Percentiles rank a stretch among this genome's conserved stretches.
Conservation (phyloP, 1,140 invertebrate genomes). For the Parapsyche elsis region DNA sequence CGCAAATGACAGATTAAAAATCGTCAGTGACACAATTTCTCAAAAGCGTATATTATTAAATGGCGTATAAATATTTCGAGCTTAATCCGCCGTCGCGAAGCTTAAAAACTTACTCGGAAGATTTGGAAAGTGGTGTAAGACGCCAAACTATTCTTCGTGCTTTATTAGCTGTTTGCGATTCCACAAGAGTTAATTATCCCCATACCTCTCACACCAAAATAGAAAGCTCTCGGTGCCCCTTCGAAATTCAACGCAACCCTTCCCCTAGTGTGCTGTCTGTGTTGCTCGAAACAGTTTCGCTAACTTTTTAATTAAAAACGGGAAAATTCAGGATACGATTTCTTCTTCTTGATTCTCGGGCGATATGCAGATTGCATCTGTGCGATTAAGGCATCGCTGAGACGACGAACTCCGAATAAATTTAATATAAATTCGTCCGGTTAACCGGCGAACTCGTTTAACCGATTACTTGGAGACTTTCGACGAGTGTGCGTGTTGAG, state of each 20-base stretch:
- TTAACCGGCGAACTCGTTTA: neutral
- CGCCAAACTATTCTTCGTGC: slow-evolving; percentile 40
- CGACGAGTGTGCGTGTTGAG: neutral
- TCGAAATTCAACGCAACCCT: neutral
- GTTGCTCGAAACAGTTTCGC: neutral
- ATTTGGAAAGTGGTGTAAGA: slow-evolving; percentile 9
- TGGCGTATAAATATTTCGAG: too few species aligned
- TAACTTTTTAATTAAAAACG: slow-evolving; percentile 39
- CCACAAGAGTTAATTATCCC: slow-evolving; percentile 39
- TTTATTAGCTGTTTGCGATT: slow-evolving; percentile 41
- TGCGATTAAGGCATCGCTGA: neutral
- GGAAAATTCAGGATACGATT: slow-evolving; percentile 5
- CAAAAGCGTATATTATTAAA: too few species aligned
- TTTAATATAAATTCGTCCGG: slow-evolving; percentile 4
- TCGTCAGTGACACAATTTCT: too few species aligned
- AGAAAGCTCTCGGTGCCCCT: neutral
- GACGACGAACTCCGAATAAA: neutral
- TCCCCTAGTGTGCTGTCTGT: neutral
- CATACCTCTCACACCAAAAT: neutral
- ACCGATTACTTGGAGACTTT: slow-evolving; percentile 4
- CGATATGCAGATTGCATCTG: slow-evolving; percentile 15
- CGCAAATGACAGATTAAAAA: too few species aligned
- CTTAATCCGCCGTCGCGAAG: neutral
- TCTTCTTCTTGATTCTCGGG: neutral
- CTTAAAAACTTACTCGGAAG: slow-evolving; percentile 4